A percentile compares a stretch with the other conserved stretches of the same genome.
phyloP scores from a whole-genome alignment of 2,888 invertebrate species.

The Apeira syringaria region DNA sequence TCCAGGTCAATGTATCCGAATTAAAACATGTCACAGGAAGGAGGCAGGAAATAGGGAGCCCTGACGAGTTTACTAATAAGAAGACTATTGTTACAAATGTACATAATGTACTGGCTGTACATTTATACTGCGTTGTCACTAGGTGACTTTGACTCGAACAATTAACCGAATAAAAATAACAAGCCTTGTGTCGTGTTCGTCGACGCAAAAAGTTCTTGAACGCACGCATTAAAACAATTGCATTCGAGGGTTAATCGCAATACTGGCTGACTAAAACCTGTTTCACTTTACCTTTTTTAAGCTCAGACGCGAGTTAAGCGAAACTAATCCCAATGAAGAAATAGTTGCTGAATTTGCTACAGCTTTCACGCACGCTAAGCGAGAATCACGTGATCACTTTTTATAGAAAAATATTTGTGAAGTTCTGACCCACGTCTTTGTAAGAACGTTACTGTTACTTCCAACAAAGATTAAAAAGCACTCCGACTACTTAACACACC shows the following conservation, averaged over 20 bases:
- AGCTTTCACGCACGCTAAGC: no score
- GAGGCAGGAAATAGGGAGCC: slow-evolving; percentile 47
- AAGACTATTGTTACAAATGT: slow-evolving; percentile 51
- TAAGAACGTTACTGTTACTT: no score
- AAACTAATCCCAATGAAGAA: slow-evolving; percentile 4
- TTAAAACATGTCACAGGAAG: slow-evolving; percentile 62
- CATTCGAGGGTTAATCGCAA: slow-evolving; percentile 59
- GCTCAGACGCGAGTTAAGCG: slow-evolving; percentile 36
- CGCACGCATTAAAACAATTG: slow-evolving; percentile 33
- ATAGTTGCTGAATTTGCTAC: no score
- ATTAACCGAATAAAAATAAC: slow-evolving; percentile 33
- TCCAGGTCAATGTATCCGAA: slow-evolving; percentile 53
- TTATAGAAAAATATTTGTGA: no score
- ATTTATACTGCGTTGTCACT: slow-evolving; percentile 27
- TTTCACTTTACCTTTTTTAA: slow-evolving; percentile 57
- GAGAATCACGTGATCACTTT: no score
- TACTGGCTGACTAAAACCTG: slow-evolving; percentile 70
- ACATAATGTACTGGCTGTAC: slow-evolving; percentile 33
- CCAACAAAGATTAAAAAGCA: no score
- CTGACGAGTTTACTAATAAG: slow-evolving; percentile 51
- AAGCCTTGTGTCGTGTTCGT: slow-evolving; percentile 9
- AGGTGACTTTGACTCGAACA: slow-evolving; percentile 32
- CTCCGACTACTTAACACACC: no score
- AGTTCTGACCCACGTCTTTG: no score
- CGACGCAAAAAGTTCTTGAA: slow-evolving; percentile 34